A percentile compares a stretch with the other conserved stretches of the same genome.
Conservation (phyloP, 2,888 invertebrate species). For the Harmothoe impar region DNA sequence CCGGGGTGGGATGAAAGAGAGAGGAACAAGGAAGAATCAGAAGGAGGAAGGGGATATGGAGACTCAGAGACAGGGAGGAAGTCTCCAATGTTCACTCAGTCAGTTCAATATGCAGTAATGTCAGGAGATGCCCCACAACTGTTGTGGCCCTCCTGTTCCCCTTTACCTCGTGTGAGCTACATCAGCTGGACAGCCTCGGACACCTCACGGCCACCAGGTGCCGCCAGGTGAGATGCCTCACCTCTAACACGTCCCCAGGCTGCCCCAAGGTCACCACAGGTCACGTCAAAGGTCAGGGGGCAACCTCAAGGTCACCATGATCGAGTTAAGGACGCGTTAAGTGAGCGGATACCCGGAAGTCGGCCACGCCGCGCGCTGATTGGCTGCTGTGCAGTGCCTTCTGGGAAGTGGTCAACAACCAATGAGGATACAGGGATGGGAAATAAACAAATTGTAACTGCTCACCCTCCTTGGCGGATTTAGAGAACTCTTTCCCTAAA, state of each 20-base stretch:
- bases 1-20: too few relatives aligned
- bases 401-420: neutral
- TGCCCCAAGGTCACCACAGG: neutral
- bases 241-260: neutral
- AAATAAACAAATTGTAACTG: too few relatives aligned
- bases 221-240: neutral
- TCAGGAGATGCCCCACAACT: too few relatives aligned
- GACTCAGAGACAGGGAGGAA: too few relatives aligned
- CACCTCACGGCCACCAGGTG: neutral
- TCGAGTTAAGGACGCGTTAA: slow-evolving; percentile 5
- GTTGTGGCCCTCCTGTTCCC: neutral
- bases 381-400: neutral
- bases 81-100: too few relatives aligned
- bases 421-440: neutral
- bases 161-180: neutral
- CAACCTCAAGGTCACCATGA: slow-evolving; percentile 35
- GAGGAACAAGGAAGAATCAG: too few relatives aligned
- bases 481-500: too few relatives aligned
- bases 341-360: neutral
- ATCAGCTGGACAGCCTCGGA: neutral
- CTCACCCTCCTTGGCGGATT: too few relatives aligned
- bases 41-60: too few relatives aligned
- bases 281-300: slow-evolving; percentile 24
- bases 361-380: neutral
- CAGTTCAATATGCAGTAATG: too few relatives aligned